Evolutionary conservation across 2,797 vertebrate genomes (phyloP), one percentile per base, ranked within the genome.

Genomic region (Limnodromus scolopaceus): DNA sequence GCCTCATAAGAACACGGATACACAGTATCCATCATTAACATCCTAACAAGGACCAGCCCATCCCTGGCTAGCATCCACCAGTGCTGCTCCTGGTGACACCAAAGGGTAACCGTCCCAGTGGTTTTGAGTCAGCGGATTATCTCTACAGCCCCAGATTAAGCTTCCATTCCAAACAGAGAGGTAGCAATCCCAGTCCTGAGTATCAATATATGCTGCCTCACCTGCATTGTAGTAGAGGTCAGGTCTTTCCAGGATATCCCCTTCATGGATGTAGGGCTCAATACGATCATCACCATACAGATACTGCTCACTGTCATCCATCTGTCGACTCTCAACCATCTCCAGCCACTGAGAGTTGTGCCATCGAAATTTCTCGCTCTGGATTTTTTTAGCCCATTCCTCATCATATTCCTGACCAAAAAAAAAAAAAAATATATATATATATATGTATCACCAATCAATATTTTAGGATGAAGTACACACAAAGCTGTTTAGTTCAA

Each of bases 331-430:
- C 97, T 99, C 99, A 72, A 99, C 99, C 99, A 99, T 99, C 97
- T 99, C 99, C 92, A 99, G 94, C 99, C 99, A 99, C 97, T 99
- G 99, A 39, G 99, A 98, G 94, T 99, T 99, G 97, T 99, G 99
- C 99, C 98, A 99, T 70, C 99, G 98, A 84, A 99, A 99, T 96
- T 99, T 99, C 84, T 99, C 99, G 0, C 97, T 99, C 97, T 99
- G 99, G 96, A 99, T 99, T 98, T 99, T 99, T 96, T 98, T 98
- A 25, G 98, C 98, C 99, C 99, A 99, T 81, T 99, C 98, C 87
- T 99, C 98, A 86, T 99, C 99, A 45, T 99, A 98, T 84, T 99
- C 99, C 99, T 99, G 86, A 23, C 46, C 22, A 23, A 24, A 48
- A 48, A 43, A 43, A 43, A 43, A 46, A 46, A 23, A 22, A 46